Evolutionary conservation across 2,888 invertebrate species (phyloP), one percentile per base, ranked within the genome.

Genomic region (Catocala fraxini): DNA sequence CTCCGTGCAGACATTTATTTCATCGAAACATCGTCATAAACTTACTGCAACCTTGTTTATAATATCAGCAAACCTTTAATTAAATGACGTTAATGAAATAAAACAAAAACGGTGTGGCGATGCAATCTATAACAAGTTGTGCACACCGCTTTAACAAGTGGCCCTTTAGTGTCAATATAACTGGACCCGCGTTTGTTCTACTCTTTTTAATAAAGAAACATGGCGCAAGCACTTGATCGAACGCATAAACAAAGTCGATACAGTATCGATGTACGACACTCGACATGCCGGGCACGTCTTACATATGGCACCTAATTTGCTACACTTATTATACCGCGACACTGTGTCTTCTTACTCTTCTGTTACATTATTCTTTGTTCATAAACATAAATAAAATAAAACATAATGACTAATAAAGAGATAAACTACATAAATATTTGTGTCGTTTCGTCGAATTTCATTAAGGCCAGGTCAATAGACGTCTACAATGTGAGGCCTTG

Each of bases 401-500:
- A 59, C 59, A 59, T 57, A 56, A 66, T 62, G 52, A 63, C 56
- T 64, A 68, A 54, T 70, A 68, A 70, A 75, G 55, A 77, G 70
- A 65, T 78, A 75, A 25, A 70, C 65, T 47, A 54, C 9, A 34
- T 34, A 67, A 68, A 64, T 63, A 67, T 64, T 77, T 71, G 62
- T 77, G 70, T 65, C 70, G 72, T 80, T 86, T 87, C 85, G 63
- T 70, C 68, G 84, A 86, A 87, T 75, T 80, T 75, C 78, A 90
- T 82, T 87, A 87, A 82, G 88, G 88, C 81, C 88, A 83, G 89
- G 88, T 89, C 89, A 89, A 89, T 84, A 89, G 77, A 87, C 89
- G 77, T 77, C 69, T 75, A 88, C 87, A 88, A 87, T 87, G 86
- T 86, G 78, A 77, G 64, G 75, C 75, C 73, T 81, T 83, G 87